Evolutionary conservation across 2,888 invertebrate species (phyloP).

Genomic region (Clivina fossor): DNA sequence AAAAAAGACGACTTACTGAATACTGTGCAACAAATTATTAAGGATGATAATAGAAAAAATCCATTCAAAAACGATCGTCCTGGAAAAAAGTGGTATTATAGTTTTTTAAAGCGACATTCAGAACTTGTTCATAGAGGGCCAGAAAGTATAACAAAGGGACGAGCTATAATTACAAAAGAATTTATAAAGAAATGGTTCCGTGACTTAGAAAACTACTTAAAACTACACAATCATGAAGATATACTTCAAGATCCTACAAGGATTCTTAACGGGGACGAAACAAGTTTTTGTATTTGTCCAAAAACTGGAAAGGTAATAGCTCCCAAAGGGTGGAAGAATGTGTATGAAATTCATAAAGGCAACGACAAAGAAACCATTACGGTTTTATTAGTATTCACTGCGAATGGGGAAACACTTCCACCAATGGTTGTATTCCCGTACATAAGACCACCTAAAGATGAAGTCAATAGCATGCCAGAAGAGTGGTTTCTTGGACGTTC

Average conservation of each 20-base stretch:
- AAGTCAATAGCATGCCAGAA: constrained; percentile 41
- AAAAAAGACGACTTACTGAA: too few species aligned
- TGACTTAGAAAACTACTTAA: too few species aligned
- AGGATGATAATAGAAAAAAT: too few species aligned
- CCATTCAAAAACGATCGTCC: too few species aligned
- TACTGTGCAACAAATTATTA: too few species aligned
- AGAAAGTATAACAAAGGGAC: too few species aligned
- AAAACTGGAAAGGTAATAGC: constrained; percentile 43
- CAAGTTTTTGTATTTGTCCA: constrained; percentile 45
- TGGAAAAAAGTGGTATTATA: too few species aligned
- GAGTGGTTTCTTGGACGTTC: constrained; percentile 45
- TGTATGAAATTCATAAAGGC: constrained; percentile 45
- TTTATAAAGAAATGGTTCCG: too few species aligned
- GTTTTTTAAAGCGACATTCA: too few species aligned
- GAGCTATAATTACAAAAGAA: too few species aligned
- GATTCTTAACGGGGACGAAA: constrained; percentile 48
- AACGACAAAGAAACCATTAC: constrained; percentile 45
- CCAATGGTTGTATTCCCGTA: constrained; percentile 36
- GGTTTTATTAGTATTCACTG: constrained; percentile 46
- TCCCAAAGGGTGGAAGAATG: constrained; percentile 36
- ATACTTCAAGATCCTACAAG: constrained; percentile 40
- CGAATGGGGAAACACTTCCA: constrained; percentile 42
- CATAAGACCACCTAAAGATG: constrained; percentile 24
- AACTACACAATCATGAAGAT: too few species aligned
- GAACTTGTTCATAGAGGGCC: too few species aligned